Evolutionary conservation across 2,888 invertebrate genomes (phyloP), one percentile per base, ranked within the genome.

Genomic region (Drosophila mulleri): DNA sequence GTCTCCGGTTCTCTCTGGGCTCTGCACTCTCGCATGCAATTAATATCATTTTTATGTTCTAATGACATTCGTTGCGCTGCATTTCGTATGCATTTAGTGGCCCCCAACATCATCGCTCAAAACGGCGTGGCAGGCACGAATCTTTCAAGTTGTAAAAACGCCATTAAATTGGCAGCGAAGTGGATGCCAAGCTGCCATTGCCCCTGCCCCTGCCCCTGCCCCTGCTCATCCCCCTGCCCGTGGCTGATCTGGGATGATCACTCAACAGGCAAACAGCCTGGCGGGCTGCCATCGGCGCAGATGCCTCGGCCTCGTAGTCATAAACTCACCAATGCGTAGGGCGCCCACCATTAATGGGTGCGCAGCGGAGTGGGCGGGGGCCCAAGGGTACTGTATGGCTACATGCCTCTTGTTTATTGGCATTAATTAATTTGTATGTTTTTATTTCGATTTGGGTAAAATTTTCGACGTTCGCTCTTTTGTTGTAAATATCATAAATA

Each of bases 91-190:
- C 83, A 85, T 90, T 90, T 84, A 85, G 80, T 78, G 72, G 65
- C 59, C 65, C 78, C 72, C 75, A 77, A 72, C 75, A 82, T 78
- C 88, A 89, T 89, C 87, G 82, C 87, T 82, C 83, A 87, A 83
- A 88, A 88, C 88, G 82, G 82, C 79, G 78, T 82, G 83, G 82
- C 82, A 88, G 86, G 91, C 92, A 91, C 91, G 92, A 91, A 91
- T 90, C 89, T 90, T 85, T 80, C 83, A 88, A 90, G 91, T 89
- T 91, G 88, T 91, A 91, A 91, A 91, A 92, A 91, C 81, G 91
- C 91, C 88, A 92, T 91, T 91, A 91, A 91, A 92, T 91, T 91
- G 88, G 87, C 91, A 90, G 87, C 78, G 78, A 86, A 85, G 88
- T 88, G 89, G 83, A 82, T 76, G 82, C 78, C 75, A 71, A 72